Conservation (phyloP, 2,113 vertebrate species). For the Cisticola juncidis region DNA sequence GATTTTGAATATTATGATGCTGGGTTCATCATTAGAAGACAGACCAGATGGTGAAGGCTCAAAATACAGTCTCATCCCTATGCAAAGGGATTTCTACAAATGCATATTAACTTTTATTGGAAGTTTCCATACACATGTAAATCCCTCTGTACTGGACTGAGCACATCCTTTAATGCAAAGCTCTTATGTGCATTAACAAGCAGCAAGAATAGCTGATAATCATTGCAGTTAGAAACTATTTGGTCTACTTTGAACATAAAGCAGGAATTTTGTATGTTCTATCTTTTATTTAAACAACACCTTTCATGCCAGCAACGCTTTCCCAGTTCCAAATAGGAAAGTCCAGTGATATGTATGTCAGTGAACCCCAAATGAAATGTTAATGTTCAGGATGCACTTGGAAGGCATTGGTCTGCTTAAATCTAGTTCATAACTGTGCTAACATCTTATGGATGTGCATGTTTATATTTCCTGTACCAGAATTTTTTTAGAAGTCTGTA, state of each 20-base stretch:
- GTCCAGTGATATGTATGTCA: background rate
- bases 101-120: constrained; percentile 1
- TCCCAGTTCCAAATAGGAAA: background rate
- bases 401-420: background rate
- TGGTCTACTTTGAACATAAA: background rate
- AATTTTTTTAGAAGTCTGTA: background rate
- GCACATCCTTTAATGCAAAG: background rate
- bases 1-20: background rate
- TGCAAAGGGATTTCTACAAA: constrained; percentile 20
- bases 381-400: background rate
- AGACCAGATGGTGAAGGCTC: constrained; percentile 47
- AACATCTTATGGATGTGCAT: background rate
- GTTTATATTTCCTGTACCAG: background rate
- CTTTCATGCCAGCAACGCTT: background rate
- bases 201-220: background rate
- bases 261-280: background rate
- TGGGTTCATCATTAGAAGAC: background rate
- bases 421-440: background rate
- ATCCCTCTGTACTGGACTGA: background rate
- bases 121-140: constrained; percentile 18
- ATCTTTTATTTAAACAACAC: background rate
- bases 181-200: background rate
- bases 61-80: background rate
- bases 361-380: background rate
- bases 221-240: background rate